Conservation (phyloP, 1,140 invertebrate genomes). For the Pteromalus puparum region DNA sequence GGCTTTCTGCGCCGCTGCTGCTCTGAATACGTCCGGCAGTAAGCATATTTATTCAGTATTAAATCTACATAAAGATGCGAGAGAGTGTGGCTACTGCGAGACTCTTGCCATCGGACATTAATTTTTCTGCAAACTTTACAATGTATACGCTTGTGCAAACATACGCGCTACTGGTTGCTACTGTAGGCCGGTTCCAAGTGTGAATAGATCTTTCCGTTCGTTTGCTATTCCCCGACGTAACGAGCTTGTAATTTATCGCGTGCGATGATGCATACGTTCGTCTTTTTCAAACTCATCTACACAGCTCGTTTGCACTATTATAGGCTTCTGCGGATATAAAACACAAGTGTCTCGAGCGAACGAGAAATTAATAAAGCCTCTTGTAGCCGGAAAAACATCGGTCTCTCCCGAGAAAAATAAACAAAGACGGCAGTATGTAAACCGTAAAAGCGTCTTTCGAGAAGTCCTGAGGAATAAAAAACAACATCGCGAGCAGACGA, state of each 20-base stretch:
- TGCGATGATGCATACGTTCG: not conserved
- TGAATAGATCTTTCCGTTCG: not conserved
- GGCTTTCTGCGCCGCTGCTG: not conserved
- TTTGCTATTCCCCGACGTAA: not conserved
- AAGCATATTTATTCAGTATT: conserved; percentile 27
- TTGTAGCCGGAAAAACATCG: no score
- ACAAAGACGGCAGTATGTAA: no score
- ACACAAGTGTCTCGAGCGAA: no score
- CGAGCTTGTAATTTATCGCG: not conserved
- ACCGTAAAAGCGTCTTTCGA: no score
- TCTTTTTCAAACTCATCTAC: not conserved
- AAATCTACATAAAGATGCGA: conserved; percentile 25
- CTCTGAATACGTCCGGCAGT: not conserved
- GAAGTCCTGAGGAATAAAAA: no score
- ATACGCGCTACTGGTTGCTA: no score
- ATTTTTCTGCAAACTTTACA: conserved; percentile 4
- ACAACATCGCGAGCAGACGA: no score
- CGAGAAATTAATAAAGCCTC: no score
- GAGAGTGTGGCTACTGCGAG: not conserved
- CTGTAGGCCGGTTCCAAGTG: not conserved
- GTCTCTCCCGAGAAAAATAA: no score
- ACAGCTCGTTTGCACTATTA: no score
- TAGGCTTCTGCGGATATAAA: no score
- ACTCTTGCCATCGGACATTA: not conserved
- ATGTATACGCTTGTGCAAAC: conserved; percentile 16